phyloP scores from a whole-genome alignment of 2,113 vertebrate genomes.

The Eudyptes chrysolophus region DNA sequence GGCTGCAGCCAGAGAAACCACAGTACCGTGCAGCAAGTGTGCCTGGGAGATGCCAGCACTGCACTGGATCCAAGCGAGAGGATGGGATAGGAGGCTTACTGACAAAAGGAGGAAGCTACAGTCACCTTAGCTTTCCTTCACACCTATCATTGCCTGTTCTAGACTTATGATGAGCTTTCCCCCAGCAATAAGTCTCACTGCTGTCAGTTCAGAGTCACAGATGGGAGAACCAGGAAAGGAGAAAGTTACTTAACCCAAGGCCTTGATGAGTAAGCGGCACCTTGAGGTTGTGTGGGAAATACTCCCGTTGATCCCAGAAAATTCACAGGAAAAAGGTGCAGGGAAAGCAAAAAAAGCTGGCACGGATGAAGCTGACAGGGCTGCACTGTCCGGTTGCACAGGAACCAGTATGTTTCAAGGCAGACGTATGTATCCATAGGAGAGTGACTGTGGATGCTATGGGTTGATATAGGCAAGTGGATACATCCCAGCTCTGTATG shows the following conservation, averaged over 20 bases:
- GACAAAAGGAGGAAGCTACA: background rate
- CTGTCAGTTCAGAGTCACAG: background rate
- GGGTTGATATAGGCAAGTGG: background rate
- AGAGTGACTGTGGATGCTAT: background rate
- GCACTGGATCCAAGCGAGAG: fast-evolving
- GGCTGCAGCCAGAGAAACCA: background rate
- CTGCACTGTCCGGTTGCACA: background rate
- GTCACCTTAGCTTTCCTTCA: background rate
- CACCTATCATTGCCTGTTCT: background rate
- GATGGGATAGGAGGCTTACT: too few relatives aligned
- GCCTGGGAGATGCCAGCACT: background rate
- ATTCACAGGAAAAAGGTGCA: fast-evolving
- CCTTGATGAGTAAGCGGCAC: background rate
- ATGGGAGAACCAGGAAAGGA: background rate
- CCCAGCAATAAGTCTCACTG: background rate
- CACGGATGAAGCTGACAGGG: background rate
- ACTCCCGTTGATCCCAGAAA: background rate
- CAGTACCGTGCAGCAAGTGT: fast-evolving
- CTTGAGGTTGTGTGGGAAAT: background rate
- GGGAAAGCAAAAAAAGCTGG: background rate
- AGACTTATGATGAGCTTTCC: background rate
- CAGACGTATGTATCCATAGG: fast-evolving
- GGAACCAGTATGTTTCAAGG: background rate
- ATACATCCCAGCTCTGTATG: background rate
- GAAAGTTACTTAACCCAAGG: background rate